Base-by-base conservation (phyloP, 2,888 invertebrate genomes). In the Sialis lutaria region DNA sequence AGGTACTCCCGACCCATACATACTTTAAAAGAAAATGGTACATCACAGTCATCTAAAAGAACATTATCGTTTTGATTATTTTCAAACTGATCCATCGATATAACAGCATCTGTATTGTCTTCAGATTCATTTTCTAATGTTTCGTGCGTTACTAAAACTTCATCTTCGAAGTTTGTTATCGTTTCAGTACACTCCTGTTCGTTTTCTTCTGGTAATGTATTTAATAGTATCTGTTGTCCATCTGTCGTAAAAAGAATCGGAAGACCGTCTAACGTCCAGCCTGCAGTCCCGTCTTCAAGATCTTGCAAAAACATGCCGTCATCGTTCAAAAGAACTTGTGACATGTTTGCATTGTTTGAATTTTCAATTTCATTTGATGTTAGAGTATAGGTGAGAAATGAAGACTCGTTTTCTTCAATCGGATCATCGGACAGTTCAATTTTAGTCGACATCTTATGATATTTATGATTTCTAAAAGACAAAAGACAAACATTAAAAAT, bases 261-360 rank as follows among this genome's bases (percentile, higher is more conserved):
- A 46, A 60, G 56, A 6, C 57, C 58, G 45, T 57, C 60, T 31
- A 56, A 51, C 31, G 59, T 56, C 63, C 64, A 64, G 33, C 58
- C 58, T 40, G 55, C 49, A 42, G 56, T 51, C 12, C 53, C 56
- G 49, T 56, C 58, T 35, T 56, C 57, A 40, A 60, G 58, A 51
- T 60, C 61, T 42, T 47, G 47, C 10, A 42, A 42, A 33, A 33
- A 47, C 47, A 47, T 35, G n/a, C 42, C 37, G n/a, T 47, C 47
- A 42, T 47, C 47, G 6, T 32, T 42, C 9, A 47, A 35, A 4
- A 47, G 33, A 32, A 45, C 12, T 30, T 39, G 45, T 22, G 40
- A 39, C 34, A 35, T 10, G n/a, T 34, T 30, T 10, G n/a, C 40
- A 9, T 7, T 31, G 31, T 31, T 32, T 6, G 13, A n/a, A n/a